phyloP scores from a whole-genome alignment of 2,888 invertebrate genomes.

The Nymphalis c-album region DNA sequence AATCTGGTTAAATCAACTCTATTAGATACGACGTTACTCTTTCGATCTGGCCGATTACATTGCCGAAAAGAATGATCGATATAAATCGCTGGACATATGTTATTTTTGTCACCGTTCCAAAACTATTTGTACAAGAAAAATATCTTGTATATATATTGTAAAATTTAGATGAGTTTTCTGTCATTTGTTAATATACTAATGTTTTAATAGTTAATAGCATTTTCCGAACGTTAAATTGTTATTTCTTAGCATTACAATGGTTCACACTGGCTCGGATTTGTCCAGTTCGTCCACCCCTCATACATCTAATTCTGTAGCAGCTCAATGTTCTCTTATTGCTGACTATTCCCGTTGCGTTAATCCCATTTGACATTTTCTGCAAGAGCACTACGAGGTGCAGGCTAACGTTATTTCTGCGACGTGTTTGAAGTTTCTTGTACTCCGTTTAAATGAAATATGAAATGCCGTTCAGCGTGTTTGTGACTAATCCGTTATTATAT shows the following conservation, averaged over 20 bases:
- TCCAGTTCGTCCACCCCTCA: conserved; percentile 43
- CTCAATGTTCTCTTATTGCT: conserved; percentile 37
- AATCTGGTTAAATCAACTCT: too few species aligned
- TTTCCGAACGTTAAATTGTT: background rate
- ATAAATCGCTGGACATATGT: too few species aligned
- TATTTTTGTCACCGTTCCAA: too few species aligned
- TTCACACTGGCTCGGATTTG: conserved; percentile 10
- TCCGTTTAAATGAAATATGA: conserved; percentile 39
- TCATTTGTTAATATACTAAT: too few species aligned
- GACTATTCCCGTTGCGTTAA: conserved; percentile 42
- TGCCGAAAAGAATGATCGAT: too few species aligned
- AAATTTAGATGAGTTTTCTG: too few species aligned
- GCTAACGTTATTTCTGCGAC: conserved; percentile 36
- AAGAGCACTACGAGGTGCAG: conserved; percentile 29
- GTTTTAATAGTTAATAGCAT: background rate
- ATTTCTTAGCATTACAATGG: conserved; percentile 18
- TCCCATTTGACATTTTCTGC: conserved; percentile 50
- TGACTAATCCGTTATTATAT: conserved; percentile 32
- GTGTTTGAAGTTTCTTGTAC: conserved; percentile 36
- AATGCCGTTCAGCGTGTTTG: conserved; percentile 25
- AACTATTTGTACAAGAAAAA: too few species aligned
- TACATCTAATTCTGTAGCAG: conserved; percentile 36
- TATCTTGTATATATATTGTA: too few species aligned
- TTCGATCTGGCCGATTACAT: too few species aligned
- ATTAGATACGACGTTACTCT: too few species aligned